Conservation (phyloP, 2,888 invertebrate species). For the Lymantria dispar region DNA sequence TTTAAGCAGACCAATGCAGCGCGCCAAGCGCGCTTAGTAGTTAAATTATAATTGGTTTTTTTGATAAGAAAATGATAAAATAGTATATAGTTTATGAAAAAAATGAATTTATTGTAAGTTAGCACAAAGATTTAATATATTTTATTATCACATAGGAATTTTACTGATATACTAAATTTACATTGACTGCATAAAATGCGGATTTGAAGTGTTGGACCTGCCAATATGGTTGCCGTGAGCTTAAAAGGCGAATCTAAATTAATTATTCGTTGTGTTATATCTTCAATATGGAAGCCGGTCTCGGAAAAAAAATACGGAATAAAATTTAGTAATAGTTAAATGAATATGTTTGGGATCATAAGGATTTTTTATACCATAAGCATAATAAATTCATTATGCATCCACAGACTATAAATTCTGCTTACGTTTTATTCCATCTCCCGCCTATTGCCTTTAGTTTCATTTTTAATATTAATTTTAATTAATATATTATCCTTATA, state of each 20-base stretch:
- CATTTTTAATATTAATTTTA: conserved; percentile 9
- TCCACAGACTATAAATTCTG: not conserved
- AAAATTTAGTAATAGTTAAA: not conserved
- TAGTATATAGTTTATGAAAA: conserved; percentile 74
- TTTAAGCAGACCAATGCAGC: conserved; percentile 72
- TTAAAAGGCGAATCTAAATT: conserved; percentile 42
- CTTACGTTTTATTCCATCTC: conserved; percentile 10
- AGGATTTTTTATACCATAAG: not conserved
- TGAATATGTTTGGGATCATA: not conserved
- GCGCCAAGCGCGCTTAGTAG: conserved; percentile 71
- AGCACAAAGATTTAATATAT: conserved; percentile 83
- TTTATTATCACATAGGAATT: conserved; percentile 80
- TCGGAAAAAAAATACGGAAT: not conserved
- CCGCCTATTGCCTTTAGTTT: conserved; percentile 27
- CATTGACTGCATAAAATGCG: conserved; percentile 74
- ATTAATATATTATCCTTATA: not conserved
- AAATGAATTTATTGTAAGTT: conserved; percentile 82
- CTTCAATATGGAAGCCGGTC: conserved; percentile 28
- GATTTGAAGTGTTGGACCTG: conserved; percentile 52
- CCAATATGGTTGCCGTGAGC: conserved; percentile 61
- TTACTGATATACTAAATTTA: conserved; percentile 79
- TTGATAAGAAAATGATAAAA: conserved; percentile 58
- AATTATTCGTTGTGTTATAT: conserved; percentile 12
- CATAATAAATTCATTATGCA: not conserved
- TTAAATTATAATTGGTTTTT: conserved; percentile 61